Evolutionary conservation across 2,113 vertebrate species (phyloP).

Genomic region (Channa maculata): DNA sequence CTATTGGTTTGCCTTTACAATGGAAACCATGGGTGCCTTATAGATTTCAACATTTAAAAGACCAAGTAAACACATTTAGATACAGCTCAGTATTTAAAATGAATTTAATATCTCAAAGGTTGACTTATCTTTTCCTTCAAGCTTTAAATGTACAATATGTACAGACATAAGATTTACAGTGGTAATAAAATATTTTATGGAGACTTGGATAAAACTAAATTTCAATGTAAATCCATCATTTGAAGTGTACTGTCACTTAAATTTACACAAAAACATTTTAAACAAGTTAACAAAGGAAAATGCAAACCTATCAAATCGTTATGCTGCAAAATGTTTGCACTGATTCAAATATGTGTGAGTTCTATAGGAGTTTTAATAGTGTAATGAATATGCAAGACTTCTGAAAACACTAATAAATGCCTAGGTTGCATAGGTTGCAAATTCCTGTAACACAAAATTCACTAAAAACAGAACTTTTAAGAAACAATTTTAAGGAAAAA

Average conservation of each 20-base stretch:
- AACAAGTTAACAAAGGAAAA: slow-evolving; percentile 15
- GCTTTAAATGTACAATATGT: slow-evolving; percentile 73
- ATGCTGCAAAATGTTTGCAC: background rate
- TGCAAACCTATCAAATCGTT: slow-evolving; percentile 26
- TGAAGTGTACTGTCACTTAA: slow-evolving; percentile 41
- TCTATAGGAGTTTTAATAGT: background rate
- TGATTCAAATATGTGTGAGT: background rate
- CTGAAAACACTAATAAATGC: slow-evolving; percentile 7
- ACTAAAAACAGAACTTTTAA: background rate
- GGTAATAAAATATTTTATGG: slow-evolving; percentile 52
- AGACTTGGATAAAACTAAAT: slow-evolving; percentile 42
- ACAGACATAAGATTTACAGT: slow-evolving; percentile 62
- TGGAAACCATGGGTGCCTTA: background rate
- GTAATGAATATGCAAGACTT: background rate
- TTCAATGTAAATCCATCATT: slow-evolving; percentile 55
- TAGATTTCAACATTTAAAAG: background rate
- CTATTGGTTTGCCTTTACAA: background rate
- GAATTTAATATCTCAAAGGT: slow-evolving; percentile 74
- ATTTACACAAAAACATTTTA: slow-evolving; percentile 28
- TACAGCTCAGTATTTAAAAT: slow-evolving; percentile 61
- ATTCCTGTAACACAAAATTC: slow-evolving; percentile 11
- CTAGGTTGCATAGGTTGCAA: background rate
- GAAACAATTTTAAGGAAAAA: slow-evolving; percentile 10
- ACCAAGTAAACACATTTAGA: slow-evolving; percentile 13
- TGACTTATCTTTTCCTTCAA: slow-evolving; percentile 59